Base-by-base conservation (phyloP, 2,888 invertebrate genomes). In the Noctuana brunneofusca region DNA sequence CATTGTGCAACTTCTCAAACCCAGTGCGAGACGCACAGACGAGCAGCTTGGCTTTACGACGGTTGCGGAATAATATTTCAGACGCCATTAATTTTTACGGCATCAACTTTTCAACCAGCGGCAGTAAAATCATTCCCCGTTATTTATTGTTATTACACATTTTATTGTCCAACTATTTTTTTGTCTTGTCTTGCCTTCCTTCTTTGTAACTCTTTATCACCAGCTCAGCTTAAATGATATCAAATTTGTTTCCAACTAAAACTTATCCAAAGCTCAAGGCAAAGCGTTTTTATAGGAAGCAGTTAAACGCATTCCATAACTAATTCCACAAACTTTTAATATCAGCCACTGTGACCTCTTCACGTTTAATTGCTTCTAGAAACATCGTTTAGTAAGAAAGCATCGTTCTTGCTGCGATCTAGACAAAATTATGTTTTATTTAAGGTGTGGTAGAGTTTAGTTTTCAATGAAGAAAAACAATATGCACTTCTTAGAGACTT, bases 1-100 rank as follows among this genome's bases (percentile, higher is more conserved):
- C 46, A 20, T 20, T 11, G 12, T 46, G 12, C 20, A 43, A 18
- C 43, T 22, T 22, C 48, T 11, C 20, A 20, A 46, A 18, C 8
- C 18, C 2, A 18, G 8, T 3, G 12, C 18, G 18, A 24, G 5
- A 20, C 35, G 1, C n/a, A 53, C 32, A 41, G 24, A 16, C 30
- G n/a, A 30, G 30, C 52, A 41, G 24, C 46, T 24, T 43, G 16
- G 18, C 59, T 69, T 70, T 70, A 68, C 66, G 63, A 68, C 67
- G 58, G 59, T 65, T 59, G 66, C 69, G 68, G 74, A 77, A 78
- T 79, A 77, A n/a, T 76, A 79, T 80, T 80, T 77, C 77, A 74
- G 72, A 75, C 73, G 66, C 75, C 78, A 79, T 83, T 79, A 80
- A 80, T 82, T 76, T 83, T 83, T 80, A 84, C 71, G 80, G 73